These are phyloP conservation scores for Frankliniella intonsa DNA, from an alignment of 2,888 invertebrate species.

Conservation along the genomic window DNA sequence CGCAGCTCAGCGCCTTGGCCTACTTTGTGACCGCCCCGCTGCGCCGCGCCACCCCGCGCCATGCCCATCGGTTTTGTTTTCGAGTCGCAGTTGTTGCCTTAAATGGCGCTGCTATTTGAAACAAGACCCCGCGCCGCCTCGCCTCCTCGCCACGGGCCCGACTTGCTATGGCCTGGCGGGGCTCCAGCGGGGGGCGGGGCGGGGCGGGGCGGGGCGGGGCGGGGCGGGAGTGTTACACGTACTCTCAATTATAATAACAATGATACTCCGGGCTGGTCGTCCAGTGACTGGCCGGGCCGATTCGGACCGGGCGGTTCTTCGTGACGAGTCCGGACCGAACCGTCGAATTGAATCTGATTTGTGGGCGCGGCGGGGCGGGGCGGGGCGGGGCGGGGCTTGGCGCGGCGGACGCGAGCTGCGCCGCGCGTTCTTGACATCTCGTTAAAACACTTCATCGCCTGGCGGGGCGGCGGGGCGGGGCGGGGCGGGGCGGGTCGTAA, in stretches of 20 bases:
- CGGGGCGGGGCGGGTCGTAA: background rate
- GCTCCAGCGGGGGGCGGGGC: too few relatives aligned
- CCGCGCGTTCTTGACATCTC: slow-evolving; percentile 4
- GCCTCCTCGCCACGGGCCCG: background rate
- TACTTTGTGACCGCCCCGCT: background rate
- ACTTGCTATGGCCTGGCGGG: too few relatives aligned
- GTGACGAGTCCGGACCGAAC: too few relatives aligned
- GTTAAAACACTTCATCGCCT: slow-evolving; percentile 6
- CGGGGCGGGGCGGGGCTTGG: background rate
- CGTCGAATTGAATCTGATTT: too few relatives aligned
- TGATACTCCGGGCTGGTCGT: too few relatives aligned
- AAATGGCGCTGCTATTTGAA: slow-evolving; percentile 20
- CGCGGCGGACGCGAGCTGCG: background rate
- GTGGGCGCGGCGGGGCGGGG: background rate
- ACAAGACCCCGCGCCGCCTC: background rate
- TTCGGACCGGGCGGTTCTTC: too few relatives aligned
- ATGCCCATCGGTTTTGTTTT: slow-evolving; percentile 19
- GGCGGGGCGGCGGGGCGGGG: background rate
- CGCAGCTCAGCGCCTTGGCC: background rate
- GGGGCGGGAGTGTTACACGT: too few relatives aligned
- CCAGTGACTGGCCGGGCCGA: too few relatives aligned
- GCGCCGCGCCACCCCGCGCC: background rate
- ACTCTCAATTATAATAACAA: too few relatives aligned
- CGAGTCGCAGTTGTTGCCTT: slow-evolving; percentile 17
- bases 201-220: too few relatives aligned